Evolutionary conservation across 2,888 invertebrate genomes (phyloP).

Genomic region (Drosophila siamana): DNA sequence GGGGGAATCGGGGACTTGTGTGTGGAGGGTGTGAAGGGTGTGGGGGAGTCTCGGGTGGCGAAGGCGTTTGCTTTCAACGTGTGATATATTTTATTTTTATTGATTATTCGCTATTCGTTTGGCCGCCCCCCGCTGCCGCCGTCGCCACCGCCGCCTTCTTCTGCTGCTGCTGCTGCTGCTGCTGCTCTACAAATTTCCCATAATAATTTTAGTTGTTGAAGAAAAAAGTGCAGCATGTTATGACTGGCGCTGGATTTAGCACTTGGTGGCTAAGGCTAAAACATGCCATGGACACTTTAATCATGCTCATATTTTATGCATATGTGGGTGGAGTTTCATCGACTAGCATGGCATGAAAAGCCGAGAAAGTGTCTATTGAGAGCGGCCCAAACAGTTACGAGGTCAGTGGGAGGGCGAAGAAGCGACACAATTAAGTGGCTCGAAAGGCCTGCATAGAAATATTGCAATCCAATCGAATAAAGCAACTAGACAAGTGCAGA

Average conservation of each 20-base stretch:
- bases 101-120: slow-evolving; percentile 72
- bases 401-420: not conserved
- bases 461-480: not conserved
- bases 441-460: not conserved
- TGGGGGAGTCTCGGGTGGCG: no score
- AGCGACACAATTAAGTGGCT: slow-evolving; percentile 10
- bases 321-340: slow-evolving; percentile 38
- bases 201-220: slow-evolving; percentile 62
- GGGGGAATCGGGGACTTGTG: not conserved
- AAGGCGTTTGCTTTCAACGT: slow-evolving; percentile 65
- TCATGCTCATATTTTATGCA: slow-evolving; percentile 76
- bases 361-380: slow-evolving; percentile 5
- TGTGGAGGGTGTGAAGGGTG: no score
- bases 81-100: slow-evolving; percentile 81
- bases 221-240: slow-evolving; percentile 38
- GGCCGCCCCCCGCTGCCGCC: slow-evolving; percentile 32
- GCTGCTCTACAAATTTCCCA: slow-evolving; percentile 66
- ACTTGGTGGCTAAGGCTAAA: slow-evolving; percentile 55
- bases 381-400: slow-evolving; percentile 8
- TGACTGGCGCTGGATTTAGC: slow-evolving; percentile 29
- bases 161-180: no score
- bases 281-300: slow-evolving; percentile 77
- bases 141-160: no score
- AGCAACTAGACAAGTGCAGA: no score
- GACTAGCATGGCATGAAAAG: no score